Evolutionary conservation across 1,140 invertebrate genomes (phyloP).

Genomic region (Oreohelix idahoensis): DNA sequence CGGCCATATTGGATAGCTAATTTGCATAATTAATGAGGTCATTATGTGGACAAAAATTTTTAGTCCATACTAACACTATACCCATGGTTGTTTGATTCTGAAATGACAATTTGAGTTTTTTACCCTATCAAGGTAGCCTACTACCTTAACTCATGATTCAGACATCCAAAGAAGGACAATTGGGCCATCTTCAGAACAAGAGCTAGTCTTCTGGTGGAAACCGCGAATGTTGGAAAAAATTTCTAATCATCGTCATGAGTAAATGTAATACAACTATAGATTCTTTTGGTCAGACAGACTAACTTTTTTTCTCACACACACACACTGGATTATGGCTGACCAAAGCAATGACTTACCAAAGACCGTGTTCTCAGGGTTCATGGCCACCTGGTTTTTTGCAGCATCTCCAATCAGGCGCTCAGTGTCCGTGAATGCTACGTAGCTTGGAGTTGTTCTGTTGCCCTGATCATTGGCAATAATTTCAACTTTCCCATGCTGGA

Average conservation of each 20-base stretch:
- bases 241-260: constrained; percentile 31
- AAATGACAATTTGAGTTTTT: no score
- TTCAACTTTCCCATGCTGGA: constrained; percentile 90
- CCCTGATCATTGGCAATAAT: constrained; percentile 98
- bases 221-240: constrained; percentile 35
- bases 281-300: no score
- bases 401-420: constrained; percentile 78
- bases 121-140: no score
- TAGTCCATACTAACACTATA: no score
- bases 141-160: constrained; percentile 37
- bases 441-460: constrained; percentile 96
- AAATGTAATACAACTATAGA: background rate
- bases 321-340: background rate
- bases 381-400: constrained; percentile 91
- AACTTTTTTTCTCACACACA: no score
- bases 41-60: no score
- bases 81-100: no score
- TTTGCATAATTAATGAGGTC: no score
- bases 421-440: constrained; percentile 70
- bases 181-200: constrained; percentile 38
- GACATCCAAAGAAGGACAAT: constrained; percentile 45
- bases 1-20: no score
- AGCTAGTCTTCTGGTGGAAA: constrained; percentile 44
- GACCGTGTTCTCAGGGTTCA: constrained; percentile 87
- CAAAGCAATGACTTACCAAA: constrained; percentile 68